These are phyloP conservation scores for Zonotrichia albicollis DNA, from an alignment of 2,797 vertebrate genomes.

Conservation along the genomic window DNA sequence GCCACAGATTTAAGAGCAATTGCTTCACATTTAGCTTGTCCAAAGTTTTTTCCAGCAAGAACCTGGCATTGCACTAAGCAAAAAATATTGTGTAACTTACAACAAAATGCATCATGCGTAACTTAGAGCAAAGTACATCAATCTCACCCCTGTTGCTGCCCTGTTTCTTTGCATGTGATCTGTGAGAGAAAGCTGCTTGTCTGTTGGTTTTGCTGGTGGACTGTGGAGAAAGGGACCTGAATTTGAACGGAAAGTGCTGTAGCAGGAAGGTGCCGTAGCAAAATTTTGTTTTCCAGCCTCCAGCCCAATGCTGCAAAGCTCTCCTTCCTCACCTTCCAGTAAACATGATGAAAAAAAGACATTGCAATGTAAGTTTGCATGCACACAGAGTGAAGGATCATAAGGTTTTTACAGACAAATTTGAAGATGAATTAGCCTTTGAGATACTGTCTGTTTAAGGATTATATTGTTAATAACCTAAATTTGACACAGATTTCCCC, in stretches of 20 bases:
- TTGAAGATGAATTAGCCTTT: constrained; percentile 60
- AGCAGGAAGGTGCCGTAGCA: not conserved
- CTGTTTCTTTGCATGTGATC: not conserved
- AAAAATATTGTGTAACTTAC: not conserved
- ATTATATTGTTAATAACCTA: constrained; percentile 62
- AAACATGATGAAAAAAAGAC: not conserved
- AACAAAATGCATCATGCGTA: not conserved
- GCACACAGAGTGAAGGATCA: not conserved
- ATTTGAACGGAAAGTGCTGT: not conserved
- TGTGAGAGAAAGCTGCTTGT: not conserved
- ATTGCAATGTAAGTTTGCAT: not conserved
- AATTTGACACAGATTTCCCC: constrained; percentile 44
- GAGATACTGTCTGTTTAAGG: constrained; percentile 60
- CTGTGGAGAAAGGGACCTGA: not conserved
- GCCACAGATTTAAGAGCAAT: not conserved
- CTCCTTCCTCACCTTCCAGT: not conserved
- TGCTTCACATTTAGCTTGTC: not conserved
- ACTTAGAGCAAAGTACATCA: not conserved
- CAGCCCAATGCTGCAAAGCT: not conserved
- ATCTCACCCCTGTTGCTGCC: not conserved
- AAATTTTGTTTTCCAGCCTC: not conserved
- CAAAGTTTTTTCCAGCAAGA: not conserved
- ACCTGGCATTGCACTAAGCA: not conserved
- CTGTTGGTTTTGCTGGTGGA: not conserved
- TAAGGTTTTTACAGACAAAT: constrained; percentile 65